A percentile compares a stretch with the other conserved stretches of the same genome.
These are phyloP conservation scores for Thereva nobilitata DNA, from an alignment of 2,888 invertebrate species.

Conservation along the genomic window DNA sequence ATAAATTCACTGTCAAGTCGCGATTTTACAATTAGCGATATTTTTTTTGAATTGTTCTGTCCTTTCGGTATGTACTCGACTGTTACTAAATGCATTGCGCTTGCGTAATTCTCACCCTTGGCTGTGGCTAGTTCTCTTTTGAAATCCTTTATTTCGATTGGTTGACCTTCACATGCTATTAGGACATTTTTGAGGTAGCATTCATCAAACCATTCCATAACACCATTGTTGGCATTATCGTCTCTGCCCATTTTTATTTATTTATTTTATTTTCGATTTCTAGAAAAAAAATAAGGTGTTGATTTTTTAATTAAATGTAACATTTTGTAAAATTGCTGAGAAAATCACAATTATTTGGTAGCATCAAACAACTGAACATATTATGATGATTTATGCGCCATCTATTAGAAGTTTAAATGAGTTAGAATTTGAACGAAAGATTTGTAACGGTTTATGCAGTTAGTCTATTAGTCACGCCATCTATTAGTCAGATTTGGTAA, in stretches of 20 bases:
- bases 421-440: no score
- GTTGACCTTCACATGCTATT: slow-evolving; percentile 41
- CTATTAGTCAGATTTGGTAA: no score
- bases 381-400: no score
- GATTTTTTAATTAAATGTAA: no score
- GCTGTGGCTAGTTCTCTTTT: slow-evolving; percentile 46
- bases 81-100: slow-evolving; percentile 46
- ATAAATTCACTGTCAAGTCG: slow-evolving; percentile 46
- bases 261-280: slow-evolving; percentile 1
- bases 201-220: slow-evolving; percentile 45
- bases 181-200: slow-evolving; percentile 47
- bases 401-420: no score
- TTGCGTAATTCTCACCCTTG: slow-evolving; percentile 51
- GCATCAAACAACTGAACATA: no score
- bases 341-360: no score
- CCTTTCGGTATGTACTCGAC: slow-evolving; percentile 41
- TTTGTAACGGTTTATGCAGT: no score
- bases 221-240: slow-evolving; percentile 21
- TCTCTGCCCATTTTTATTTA: slow-evolving; percentile 1
- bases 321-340: no score
- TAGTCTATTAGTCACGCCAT: no score
- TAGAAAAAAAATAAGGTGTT: slow-evolving; percentile 1
- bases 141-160: slow-evolving; percentile 42
- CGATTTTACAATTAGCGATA: slow-evolving; percentile 48
- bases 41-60: slow-evolving; percentile 35